These are phyloP conservation scores for Athene cunicularia DNA, from an alignment of 2,113 vertebrate genomes.

Conservation along the genomic window DNA sequence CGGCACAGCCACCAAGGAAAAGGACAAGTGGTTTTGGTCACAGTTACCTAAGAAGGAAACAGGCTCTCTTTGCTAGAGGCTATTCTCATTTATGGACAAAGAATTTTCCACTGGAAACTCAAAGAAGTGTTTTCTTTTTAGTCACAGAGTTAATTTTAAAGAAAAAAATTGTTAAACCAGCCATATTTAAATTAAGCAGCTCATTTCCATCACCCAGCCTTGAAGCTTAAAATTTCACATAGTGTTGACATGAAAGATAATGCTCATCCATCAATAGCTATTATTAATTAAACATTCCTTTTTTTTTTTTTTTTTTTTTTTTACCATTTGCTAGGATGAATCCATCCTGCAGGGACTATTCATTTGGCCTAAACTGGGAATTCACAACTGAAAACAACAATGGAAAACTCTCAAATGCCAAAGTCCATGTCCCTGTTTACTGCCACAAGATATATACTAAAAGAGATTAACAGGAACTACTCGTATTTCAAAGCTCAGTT, in stretches of 20 bases:
- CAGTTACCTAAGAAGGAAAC: neutral
- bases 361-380: neutral
- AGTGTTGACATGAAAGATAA: neutral
- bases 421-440: neutral
- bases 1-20: neutral
- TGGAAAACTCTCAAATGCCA: neutral
- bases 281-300: neutral
- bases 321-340: neutral
- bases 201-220: neutral
- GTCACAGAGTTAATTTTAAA: neutral
- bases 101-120: slow-evolving; percentile 11
- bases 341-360: neutral
- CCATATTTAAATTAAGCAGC: neutral
- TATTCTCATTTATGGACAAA: slow-evolving; percentile 1
- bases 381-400: neutral
- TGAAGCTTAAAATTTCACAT: neutral
- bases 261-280: neutral
- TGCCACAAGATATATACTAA: accelerated
- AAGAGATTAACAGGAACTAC: neutral
- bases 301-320: neutral
- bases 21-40: neutral
- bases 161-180: neutral
- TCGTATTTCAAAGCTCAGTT: neutral
- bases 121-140: neutral
- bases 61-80: neutral